Percentiles rank a stretch among this genome's conserved stretches.
phyloP scores from a whole-genome alignment of 2,888 invertebrate species.

The Villa cingulata region DNA sequence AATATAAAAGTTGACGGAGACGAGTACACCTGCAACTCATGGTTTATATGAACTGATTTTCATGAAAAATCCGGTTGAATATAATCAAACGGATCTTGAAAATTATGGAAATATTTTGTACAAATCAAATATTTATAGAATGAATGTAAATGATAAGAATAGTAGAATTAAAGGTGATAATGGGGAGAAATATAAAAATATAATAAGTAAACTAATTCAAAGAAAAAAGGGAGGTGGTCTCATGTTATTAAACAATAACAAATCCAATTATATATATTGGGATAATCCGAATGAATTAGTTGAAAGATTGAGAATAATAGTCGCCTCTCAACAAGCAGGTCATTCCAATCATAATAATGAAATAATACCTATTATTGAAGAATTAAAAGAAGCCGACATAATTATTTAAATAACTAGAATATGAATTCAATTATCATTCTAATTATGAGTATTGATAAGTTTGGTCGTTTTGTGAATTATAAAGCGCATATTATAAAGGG shows the following conservation, averaged over 20 bases:
- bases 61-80: too few relatives aligned
- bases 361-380: conserved; percentile 26
- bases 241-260: too few relatives aligned
- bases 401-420: not conserved
- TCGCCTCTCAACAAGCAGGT: conserved; percentile 22
- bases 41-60: too few relatives aligned
- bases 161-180: too few relatives aligned
- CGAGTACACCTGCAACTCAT: not conserved
- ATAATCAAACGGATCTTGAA: too few relatives aligned
- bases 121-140: too few relatives aligned
- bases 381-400: conserved; percentile 1
- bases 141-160: too few relatives aligned
- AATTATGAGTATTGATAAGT: not conserved
- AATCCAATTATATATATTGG: conserved; percentile 16
- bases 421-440: not conserved
- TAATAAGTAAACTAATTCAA: too few relatives aligned
- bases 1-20: too few relatives aligned
- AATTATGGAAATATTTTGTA: too few relatives aligned
- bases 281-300: conserved; percentile 20
- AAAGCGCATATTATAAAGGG: not conserved
- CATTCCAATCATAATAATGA: conserved; percentile 22
- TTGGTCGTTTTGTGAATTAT: not conserved
- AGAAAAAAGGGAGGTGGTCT: too few relatives aligned
- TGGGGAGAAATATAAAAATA: too few relatives aligned
- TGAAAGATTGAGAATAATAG: conserved; percentile 19